Evolutionary conservation across 2,113 vertebrate genomes (phyloP), one percentile per base, ranked within the genome.

Genomic region (Falcunculus frontatus): DNA sequence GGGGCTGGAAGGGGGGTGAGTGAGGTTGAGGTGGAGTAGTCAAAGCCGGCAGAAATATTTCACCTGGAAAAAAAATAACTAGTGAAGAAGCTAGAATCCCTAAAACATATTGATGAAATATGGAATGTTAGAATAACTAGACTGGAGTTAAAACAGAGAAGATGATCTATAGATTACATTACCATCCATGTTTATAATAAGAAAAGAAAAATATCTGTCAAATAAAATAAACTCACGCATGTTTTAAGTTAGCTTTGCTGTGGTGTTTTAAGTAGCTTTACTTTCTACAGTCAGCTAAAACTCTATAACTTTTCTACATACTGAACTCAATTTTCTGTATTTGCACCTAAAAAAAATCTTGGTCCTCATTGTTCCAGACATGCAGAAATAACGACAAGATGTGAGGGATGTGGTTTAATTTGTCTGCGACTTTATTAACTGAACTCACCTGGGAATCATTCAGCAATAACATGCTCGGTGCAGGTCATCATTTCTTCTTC

Each of bases 361-460:
- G 30, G 49, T 75, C 55, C 76, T 91, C 57, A 13, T 85, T 93
- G 75, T 87, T 93, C 94, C 81, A 82, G 89, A 87, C 86, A 96
- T 50, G 74, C 89, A 97, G 95, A 95, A 95, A 84, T 95, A 91
- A 96, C 53, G 93, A 79, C 87, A 91, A 95, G 77, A 95, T 84
- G 69, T 68, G 89, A 96, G 87, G 53, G 77, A 96, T 89, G 84
- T 82, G 69, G 77, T 97, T 96, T 97, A 93, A 97, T 96, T 97
- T 96, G 87, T 82, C 95, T 79, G 65, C 0, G 93, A 95, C 84
- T 97, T 97, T 96, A 96, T 97, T 97, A 96, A 95, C 91, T 89
- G 91, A 93, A 94, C 52, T 93, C 94, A 96, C 81, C 74, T 93
- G 96, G 95, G 96, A 97, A 97, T 96, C 74, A 91, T 94, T 94